phyloP scores from a whole-genome alignment of 2,113 vertebrate species.

The Phrynosoma blainvillii region DNA sequence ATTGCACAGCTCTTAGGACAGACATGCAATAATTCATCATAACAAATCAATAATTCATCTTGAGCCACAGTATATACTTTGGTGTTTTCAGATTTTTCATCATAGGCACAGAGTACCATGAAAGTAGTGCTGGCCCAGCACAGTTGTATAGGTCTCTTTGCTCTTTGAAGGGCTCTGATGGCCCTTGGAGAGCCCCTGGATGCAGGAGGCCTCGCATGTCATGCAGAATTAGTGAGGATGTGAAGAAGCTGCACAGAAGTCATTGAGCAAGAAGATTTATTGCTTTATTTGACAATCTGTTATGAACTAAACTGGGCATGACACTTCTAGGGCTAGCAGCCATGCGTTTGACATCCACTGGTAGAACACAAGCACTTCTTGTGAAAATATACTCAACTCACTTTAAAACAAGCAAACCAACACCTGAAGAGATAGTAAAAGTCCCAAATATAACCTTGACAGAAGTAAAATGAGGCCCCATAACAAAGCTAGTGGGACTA shows the following conservation, averaged over 20 bases:
- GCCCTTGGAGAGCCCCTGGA: constrained; percentile 59
- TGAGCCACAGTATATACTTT: constrained; percentile 11
- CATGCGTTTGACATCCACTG: constrained; percentile 78
- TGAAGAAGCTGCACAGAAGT: constrained; percentile 74
- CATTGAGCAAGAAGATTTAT: constrained; percentile 91
- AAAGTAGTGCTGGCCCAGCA: constrained; percentile 52
- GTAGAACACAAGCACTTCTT: constrained; percentile 66
- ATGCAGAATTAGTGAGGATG: constrained; percentile 75
- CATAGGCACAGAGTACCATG: constrained; percentile 47
- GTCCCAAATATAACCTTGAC: constrained; percentile 37
- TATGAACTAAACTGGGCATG: constrained; percentile 82
- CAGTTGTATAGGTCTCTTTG: constrained; percentile 53
- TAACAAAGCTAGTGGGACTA: constrained; percentile 11
- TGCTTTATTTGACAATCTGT: constrained; percentile 83
- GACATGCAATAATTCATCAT: not conserved
- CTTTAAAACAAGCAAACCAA: constrained; percentile 3
- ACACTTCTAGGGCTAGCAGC: constrained; percentile 83
- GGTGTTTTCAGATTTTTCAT: constrained; percentile 63
- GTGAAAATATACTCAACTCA: constrained; percentile 63
- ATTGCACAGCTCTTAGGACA: not conserved
- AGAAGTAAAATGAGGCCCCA: constrained; percentile 28
- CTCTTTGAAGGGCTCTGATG: constrained; percentile 68
- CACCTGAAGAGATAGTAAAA: constrained; percentile 25
- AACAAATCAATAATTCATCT: constrained; percentile 56
- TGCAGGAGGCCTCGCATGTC: constrained; percentile 75